phyloP scores from a whole-genome alignment of 2,888 invertebrate genomes.

The Epsilonema sp. region DNA sequence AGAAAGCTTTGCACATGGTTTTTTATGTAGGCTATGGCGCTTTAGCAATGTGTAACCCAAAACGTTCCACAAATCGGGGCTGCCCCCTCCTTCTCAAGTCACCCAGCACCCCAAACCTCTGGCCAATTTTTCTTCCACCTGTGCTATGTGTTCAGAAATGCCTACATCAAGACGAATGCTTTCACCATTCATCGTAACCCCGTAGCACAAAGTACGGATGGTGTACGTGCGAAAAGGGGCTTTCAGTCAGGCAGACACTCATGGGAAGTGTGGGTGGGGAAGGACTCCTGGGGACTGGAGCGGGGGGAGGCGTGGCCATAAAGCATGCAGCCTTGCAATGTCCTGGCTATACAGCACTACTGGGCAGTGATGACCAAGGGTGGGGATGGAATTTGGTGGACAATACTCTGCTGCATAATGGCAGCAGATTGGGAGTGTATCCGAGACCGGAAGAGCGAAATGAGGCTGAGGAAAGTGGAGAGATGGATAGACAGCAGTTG shows the following conservation, averaged over 20 bases:
- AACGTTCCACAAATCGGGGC: too few relatives aligned
- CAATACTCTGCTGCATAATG: too few relatives aligned
- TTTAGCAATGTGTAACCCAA: too few relatives aligned
- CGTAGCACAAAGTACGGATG: constrained; percentile 94
- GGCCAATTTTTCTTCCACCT: too few relatives aligned
- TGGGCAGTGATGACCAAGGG: constrained; percentile 86
- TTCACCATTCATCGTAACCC: constrained; percentile 94
- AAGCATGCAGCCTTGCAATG: constrained; percentile 82
- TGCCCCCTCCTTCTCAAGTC: too few relatives aligned
- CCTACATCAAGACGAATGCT: constrained; percentile 85
- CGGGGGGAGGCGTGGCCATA: constrained; percentile 83
- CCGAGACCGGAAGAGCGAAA: too few relatives aligned
- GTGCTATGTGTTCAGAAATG: constrained; percentile 49
- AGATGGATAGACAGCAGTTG: too few relatives aligned
- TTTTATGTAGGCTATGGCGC: too few relatives aligned
- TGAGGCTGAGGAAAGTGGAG: too few relatives aligned
- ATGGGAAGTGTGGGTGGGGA: constrained; percentile 83
- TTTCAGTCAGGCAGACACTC: constrained; percentile 78
- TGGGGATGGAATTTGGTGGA: constrained; percentile 99
- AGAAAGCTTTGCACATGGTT: too few relatives aligned
- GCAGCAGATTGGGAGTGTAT: too few relatives aligned
- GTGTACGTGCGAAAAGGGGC: constrained; percentile 56
- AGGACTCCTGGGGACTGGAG: constrained; percentile 89
- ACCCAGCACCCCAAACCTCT: too few relatives aligned
- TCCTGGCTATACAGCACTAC: constrained; percentile 77